Base-by-base conservation (phyloP, 2,113 vertebrate species). In the Arvicanthis niloticus region DNA sequence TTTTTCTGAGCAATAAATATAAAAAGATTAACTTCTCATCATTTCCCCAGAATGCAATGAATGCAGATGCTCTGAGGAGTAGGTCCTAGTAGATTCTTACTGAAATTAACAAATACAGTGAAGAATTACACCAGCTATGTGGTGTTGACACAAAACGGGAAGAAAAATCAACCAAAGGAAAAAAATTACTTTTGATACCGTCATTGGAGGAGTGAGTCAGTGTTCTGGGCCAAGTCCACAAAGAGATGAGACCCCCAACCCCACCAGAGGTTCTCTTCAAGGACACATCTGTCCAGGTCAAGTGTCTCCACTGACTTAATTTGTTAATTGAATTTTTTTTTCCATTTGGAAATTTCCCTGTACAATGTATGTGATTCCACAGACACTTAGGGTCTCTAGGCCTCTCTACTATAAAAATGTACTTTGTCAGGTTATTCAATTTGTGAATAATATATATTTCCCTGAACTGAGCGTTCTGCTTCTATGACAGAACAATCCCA, bases 1-100 rank as follows among this genome's bases (percentile, higher is more conserved):
- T 97, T 97, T 68, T 96, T 96, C 78, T 91, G 65, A 93, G 73
- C 40, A 96, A 92, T 94, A 91, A 77, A 86, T 94, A 95, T 40
- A 87, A 88, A 89, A 82, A 93, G 65, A 95, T 51, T 82, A 93
- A 87, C 89, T 95, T 96, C 85, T 89, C 58, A 81, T 92, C 86
- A 92, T 95, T 97, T 96, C 75, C n/a, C 37, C 68, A 87, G 51
- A 84, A 95, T 68, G 60, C 72, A 45, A 26, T 51, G 76, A 92
- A 68, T 75, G 77, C 9, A 53, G 91, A 72, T 72, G 60, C 91
- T 97, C 51, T 19, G 45, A 51, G 89, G 91, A 88, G n/a, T 5
- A 40, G 93, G 37, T 65, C 86, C 34, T 29, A 56, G 22, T 56
- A 13, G 19, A 78, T 93, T 94, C 77, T 93, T 93, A 96, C 31